phyloP scores from a whole-genome alignment of 2,888 invertebrate species.

The Tetropium fuscum region DNA sequence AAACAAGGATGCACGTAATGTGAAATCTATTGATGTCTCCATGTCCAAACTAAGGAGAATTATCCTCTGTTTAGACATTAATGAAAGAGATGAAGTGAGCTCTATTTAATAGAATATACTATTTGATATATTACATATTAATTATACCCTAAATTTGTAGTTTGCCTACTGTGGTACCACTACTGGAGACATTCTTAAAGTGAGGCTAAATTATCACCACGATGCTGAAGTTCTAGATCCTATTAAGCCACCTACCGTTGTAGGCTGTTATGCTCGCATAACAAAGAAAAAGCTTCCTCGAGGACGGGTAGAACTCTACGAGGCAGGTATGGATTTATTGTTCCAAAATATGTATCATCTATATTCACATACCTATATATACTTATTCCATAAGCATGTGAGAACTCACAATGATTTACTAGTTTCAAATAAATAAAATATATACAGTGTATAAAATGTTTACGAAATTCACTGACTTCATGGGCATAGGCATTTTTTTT shows the following conservation, averaged over 20 bases:
- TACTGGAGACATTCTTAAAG: constrained; percentile 80
- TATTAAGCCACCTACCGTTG: constrained; percentile 70
- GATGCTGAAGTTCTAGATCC: constrained; percentile 69
- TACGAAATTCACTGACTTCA: no score
- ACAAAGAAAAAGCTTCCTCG: constrained; percentile 67
- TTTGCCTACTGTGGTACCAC: constrained; percentile 86
- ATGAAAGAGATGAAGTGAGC: constrained; percentile 72
- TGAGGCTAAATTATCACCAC: constrained; percentile 72
- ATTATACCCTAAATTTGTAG: constrained; percentile 27
- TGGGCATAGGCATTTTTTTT: no score
- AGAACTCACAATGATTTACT: no score
- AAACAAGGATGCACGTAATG: constrained; percentile 74
- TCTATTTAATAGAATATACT: neutral
- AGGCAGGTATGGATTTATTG: constrained; percentile 63
- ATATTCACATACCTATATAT: no score
- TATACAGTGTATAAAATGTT: no score
- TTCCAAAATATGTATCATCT: no score
- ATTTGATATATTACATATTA: neutral
- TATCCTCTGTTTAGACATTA: constrained; percentile 80
- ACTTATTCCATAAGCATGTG: no score
- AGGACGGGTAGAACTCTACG: constrained; percentile 72
- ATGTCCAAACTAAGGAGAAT: constrained; percentile 83
- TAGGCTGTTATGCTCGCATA: constrained; percentile 72
- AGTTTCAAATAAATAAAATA: no score
- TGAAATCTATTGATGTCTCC: constrained; percentile 75